Evolutionary conservation across 2,888 invertebrate genomes (phyloP).

Genomic region (Stomorhina lunata): DNA sequence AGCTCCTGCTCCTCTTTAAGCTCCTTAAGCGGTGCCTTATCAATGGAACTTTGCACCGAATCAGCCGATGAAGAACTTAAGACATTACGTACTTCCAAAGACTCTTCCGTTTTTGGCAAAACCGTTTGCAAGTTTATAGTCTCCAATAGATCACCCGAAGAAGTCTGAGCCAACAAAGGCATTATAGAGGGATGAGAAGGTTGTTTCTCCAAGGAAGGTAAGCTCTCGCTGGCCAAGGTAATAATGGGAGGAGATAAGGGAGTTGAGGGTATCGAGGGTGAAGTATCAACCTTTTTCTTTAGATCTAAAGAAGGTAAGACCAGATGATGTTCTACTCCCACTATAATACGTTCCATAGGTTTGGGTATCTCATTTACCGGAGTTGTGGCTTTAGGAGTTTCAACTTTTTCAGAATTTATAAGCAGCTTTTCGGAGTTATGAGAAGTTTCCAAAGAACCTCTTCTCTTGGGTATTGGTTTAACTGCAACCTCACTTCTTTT

Average conservation of each 20-base stretch:
- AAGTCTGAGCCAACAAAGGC: constrained; percentile 62
- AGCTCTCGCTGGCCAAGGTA: constrained; percentile 72
- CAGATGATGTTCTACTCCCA: constrained; percentile 75
- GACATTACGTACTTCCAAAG: constrained; percentile 35
- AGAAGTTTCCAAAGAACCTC: constrained; percentile 57
- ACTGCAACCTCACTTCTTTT: constrained; percentile 69
- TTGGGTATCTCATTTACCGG: constrained; percentile 67
- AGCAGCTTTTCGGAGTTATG: background rate
- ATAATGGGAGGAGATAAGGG: constrained; percentile 64
- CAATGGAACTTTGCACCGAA: constrained; percentile 73
- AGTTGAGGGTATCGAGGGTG: no score
- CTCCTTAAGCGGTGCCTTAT: constrained; percentile 56
- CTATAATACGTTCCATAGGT: constrained; percentile 78
- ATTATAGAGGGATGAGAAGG: constrained; percentile 16
- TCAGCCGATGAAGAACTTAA: constrained; percentile 75
- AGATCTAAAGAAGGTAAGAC: constrained; percentile 32
- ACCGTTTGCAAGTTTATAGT: constrained; percentile 75
- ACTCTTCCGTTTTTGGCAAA: background rate
- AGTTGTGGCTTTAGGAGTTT: constrained; percentile 45
- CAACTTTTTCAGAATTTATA: no score
- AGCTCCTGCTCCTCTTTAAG: constrained; percentile 43
- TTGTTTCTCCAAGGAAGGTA: constrained; percentile 68
- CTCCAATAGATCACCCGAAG: constrained; percentile 69
- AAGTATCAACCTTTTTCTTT: background rate
- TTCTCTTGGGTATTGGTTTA: constrained; percentile 70